These are phyloP conservation scores for Cepphus grylle DNA, from an alignment of 2,113 vertebrate genomes.

Conservation along the genomic window DNA sequence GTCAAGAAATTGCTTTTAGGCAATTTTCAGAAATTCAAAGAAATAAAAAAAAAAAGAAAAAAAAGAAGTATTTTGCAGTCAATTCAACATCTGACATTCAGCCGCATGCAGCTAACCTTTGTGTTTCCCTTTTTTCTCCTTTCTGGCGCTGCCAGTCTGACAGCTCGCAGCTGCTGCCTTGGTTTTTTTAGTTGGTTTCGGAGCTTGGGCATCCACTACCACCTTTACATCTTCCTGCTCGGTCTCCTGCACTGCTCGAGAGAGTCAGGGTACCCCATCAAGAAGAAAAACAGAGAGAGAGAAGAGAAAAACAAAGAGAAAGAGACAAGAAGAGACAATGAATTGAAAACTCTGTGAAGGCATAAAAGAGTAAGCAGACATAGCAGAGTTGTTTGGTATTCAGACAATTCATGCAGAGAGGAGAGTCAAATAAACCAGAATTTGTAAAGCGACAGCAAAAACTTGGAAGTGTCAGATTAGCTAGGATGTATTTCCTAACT, in stretches of 20 bases:
- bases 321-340: background rate
- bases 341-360: slow-evolving; percentile 25
- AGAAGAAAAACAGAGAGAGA: slow-evolving; percentile 3
- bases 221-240: slow-evolving; percentile 88
- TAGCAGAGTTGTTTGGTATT: background rate
- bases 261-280: slow-evolving; percentile 47
- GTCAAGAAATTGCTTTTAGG: background rate
- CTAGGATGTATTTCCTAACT: background rate
- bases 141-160: slow-evolving; percentile 88
- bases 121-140: slow-evolving; percentile 93
- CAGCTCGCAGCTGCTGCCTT: slow-evolving; percentile 84
- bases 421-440: background rate
- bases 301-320: background rate
- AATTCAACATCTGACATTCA: slow-evolving; percentile 16
- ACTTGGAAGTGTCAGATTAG: background rate
- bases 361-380: slow-evolving; percentile 24
- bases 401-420: background rate
- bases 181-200: slow-evolving; percentile 89
- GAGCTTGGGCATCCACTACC: slow-evolving; percentile 78
- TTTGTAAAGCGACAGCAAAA: background rate
- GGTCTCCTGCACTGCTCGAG: slow-evolving; percentile 89
- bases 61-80: background rate
- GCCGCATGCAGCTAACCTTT: slow-evolving; percentile 87
- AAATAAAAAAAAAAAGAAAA: background rate
- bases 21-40: background rate